These are phyloP conservation scores for Lepidurus apus DNA, from an alignment of 1,140 invertebrate species.

Conservation along the genomic window DNA sequence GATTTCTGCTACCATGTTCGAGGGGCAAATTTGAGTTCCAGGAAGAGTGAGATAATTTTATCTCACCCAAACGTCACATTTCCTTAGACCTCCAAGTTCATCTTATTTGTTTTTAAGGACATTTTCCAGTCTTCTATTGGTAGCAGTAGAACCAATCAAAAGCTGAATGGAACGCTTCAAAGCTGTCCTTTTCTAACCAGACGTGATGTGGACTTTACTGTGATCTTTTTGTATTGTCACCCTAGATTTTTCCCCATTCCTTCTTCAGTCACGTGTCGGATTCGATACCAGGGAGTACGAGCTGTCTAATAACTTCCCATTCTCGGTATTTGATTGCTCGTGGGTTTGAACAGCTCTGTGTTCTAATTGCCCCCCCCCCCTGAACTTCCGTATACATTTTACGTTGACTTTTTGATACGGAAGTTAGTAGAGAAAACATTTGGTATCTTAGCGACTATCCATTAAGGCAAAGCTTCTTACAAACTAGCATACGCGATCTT, in stretches of 20 bases:
- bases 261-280: neutral
- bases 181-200: neutral
- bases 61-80: neutral
- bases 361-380: neutral
- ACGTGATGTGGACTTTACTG: neutral
- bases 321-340: neutral
- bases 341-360: neutral
- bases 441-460: neutral
- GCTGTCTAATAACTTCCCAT: slow-evolving; percentile 11
- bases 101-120: too few relatives aligned
- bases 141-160: too few relatives aligned
- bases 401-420: neutral
- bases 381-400: neutral
- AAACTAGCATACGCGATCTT: neutral
- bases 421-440: neutral
- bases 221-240: neutral
- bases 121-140: too few relatives aligned
- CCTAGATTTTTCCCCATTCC: neutral
- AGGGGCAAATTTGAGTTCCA: neutral
- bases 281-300: neutral
- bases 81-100: neutral
- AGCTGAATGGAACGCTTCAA: neutral
- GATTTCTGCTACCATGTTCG: neutral
- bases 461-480: neutral
- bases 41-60: neutral